These are phyloP conservation scores for Canis aureus DNA, from an alignment of 2,113 vertebrate species.

Conservation along the genomic window DNA sequence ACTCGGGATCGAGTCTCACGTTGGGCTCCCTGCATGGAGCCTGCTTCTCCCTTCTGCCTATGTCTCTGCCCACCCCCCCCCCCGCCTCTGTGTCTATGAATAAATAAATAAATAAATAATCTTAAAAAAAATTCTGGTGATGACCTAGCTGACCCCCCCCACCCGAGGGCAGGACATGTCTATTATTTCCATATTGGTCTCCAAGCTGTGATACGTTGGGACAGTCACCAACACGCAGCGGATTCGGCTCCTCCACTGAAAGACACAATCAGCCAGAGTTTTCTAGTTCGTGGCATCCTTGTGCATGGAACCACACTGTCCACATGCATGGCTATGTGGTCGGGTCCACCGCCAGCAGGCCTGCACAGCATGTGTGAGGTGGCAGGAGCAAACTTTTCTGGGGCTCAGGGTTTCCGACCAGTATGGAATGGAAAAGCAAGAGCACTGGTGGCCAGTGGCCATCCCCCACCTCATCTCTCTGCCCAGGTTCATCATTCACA, in stretches of 20 bases:
- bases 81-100: too few relatives aligned
- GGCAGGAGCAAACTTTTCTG: neutral
- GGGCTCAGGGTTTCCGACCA: neutral
- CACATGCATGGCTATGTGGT: too few relatives aligned
- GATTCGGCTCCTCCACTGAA: neutral
- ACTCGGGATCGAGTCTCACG: too few relatives aligned
- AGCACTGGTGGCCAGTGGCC: neutral
- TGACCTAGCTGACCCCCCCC: neutral
- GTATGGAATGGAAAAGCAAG: neutral
- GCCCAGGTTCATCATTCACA: neutral
- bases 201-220: neutral
- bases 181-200: neutral
- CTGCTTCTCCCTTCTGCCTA: too few relatives aligned
- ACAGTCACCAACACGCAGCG: neutral
- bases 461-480: neutral
- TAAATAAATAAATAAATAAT: too few relatives aligned
- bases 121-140: neutral
- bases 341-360: neutral
- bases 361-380: neutral
- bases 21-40: too few relatives aligned
- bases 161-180: too few relatives aligned
- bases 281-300: neutral
- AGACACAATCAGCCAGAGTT: neutral
- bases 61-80: too few relatives aligned
- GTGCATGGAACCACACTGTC: neutral